Conservation (phyloP, 2,888 invertebrate species). For the Pachydiplax longipennis region DNA sequence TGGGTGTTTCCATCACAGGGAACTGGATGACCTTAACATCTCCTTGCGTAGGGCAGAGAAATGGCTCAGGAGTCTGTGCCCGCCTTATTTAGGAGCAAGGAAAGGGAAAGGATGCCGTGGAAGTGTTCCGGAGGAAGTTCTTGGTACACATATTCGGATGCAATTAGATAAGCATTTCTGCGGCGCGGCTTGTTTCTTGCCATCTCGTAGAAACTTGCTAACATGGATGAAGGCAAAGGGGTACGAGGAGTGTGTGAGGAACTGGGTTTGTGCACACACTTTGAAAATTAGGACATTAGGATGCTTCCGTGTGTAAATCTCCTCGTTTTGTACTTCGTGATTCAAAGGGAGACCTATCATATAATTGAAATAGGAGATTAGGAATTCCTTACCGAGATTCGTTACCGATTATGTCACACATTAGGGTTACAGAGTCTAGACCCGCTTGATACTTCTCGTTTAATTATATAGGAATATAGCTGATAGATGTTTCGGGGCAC, state of each 20-base stretch:
- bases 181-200: background rate
- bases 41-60: too few relatives aligned
- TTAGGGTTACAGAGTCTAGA: too few relatives aligned
- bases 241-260: background rate
- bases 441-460: too few relatives aligned
- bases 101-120: background rate
- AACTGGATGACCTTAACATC: background rate
- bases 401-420: too few relatives aligned
- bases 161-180: slow-evolving; percentile 21
- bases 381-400: too few relatives aligned
- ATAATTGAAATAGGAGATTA: background rate
- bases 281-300: background rate
- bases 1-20: background rate
- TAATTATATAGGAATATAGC: too few relatives aligned
- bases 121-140: background rate
- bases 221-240: background rate
- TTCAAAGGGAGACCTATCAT: background rate
- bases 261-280: background rate
- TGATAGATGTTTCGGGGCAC: too few relatives aligned
- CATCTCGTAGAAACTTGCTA: background rate
- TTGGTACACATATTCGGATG: background rate
- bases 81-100: background rate
- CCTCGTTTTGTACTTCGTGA: background rate
- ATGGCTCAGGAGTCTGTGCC: background rate
- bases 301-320: background rate